These are phyloP conservation scores for Cryptosula pallasiana DNA, from an alignment of 2,888 invertebrate genomes.

Conservation along the genomic window DNA sequence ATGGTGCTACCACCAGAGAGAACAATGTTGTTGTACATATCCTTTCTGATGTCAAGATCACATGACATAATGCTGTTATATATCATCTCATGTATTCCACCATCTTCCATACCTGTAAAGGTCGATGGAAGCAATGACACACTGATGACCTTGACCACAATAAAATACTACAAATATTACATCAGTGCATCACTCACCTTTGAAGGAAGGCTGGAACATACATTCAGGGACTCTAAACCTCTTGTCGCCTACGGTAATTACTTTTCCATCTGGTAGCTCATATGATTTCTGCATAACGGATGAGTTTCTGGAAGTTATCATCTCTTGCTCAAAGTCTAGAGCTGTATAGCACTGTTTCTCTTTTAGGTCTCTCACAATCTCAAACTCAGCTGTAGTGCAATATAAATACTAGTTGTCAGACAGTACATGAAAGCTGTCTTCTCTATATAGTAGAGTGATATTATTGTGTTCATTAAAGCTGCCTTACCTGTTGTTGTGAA, in stretches of 20 bases:
- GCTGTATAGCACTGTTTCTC: constrained; percentile 88
- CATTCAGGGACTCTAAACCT: constrained; percentile 34
- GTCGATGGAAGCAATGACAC: no score
- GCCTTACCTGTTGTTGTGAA: constrained; percentile 48
- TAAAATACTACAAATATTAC: no score
- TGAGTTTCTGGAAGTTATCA: constrained; percentile 63
- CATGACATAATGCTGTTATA: constrained; percentile 51
- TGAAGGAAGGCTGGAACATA: constrained; percentile 32
- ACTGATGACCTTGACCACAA: no score
- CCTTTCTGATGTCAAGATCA: constrained; percentile 42
- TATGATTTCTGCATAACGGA: constrained; percentile 35
- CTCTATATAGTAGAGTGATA: no score
- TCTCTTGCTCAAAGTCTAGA: constrained; percentile 87
- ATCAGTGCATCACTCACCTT: no score
- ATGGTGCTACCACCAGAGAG: constrained; percentile 78
- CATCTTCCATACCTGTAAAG: constrained; percentile 35
- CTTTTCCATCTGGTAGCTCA: constrained; percentile 40
- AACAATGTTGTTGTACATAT: constrained; percentile 42
- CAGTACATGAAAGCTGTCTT: no score
- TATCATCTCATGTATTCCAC: constrained; percentile 37
- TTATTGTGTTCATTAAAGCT: no score
- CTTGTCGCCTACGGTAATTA: constrained; percentile 47
- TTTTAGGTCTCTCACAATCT: constrained; percentile 91
- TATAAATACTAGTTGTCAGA: no score
- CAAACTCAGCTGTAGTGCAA: constrained; percentile 61